Conservation (phyloP, 1,140 invertebrate genomes). For the Oedothorax gibbosus region DNA sequence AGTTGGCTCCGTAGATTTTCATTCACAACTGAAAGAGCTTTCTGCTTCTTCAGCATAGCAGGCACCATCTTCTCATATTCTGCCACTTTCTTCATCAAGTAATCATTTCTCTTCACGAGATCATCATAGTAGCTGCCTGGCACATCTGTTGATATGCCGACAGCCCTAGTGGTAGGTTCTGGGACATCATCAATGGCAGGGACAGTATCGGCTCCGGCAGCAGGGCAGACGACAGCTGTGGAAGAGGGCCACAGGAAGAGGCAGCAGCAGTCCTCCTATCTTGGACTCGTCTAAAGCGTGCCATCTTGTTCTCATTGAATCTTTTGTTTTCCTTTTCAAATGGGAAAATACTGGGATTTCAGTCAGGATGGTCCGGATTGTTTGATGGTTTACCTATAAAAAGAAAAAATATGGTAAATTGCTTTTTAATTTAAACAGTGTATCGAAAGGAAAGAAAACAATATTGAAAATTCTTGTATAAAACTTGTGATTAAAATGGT, state of each 20-base stretch:
- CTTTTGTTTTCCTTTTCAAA: not conserved
- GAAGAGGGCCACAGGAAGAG: not conserved
- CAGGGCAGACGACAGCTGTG: not conserved
- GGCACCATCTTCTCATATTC: not conserved
- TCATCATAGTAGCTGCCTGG: not conserved
- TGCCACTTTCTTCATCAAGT: not conserved
- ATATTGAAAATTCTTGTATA: too few species aligned
- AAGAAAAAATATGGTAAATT: not conserved
- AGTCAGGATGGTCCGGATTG: slow-evolving; percentile 1
- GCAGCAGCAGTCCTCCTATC: not conserved
- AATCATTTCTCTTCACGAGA: not conserved
- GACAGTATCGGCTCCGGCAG: not conserved
- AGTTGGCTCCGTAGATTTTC: not conserved
- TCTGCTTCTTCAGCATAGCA: not conserved
- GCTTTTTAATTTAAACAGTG: too few species aligned
- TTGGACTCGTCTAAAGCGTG: not conserved
- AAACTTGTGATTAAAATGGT: too few species aligned
- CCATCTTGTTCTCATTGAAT: not conserved
- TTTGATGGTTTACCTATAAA: not conserved
- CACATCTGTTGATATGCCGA: not conserved
- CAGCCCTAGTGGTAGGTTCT: not conserved
- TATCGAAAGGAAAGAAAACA: too few species aligned
- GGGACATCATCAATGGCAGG: not conserved
- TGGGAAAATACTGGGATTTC: not conserved
- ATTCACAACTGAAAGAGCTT: not conserved